phyloP scores from a whole-genome alignment of 2,888 invertebrate genomes.

The Dolichomitus sp. region DNA sequence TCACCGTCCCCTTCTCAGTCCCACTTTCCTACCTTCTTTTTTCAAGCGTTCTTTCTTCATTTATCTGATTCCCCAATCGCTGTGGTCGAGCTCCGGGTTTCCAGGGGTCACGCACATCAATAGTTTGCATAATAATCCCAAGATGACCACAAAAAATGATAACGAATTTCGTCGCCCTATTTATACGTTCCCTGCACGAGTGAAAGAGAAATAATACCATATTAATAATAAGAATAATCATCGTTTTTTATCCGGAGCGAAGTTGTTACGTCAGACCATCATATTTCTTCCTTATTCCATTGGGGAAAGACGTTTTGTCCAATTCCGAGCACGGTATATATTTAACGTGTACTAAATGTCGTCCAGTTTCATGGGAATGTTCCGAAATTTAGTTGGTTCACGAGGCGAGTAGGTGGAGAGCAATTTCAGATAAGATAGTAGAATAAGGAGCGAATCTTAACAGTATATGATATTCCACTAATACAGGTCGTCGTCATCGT shows the following conservation, averaged over 20 bases:
- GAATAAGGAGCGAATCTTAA: slow-evolving; percentile 61
- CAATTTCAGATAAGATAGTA: slow-evolving; percentile 65
- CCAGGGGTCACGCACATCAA: background rate
- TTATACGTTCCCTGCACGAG: background rate
- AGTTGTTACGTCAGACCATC: slow-evolving; percentile 10
- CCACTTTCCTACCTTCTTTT: slow-evolving; percentile 7
- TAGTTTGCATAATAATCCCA: slow-evolving; percentile 1
- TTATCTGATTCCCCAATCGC: background rate
- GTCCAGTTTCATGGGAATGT: background rate
- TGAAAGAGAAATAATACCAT: slow-evolving; percentile 1
- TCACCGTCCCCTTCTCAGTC: background rate
- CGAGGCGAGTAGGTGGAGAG: slow-evolving; percentile 58
- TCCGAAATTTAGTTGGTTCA: slow-evolving; percentile 10
- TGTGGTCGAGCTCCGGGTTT: slow-evolving; percentile 1
- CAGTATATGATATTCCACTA: slow-evolving; percentile 50
- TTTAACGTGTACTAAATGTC: background rate
- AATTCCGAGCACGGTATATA: background rate
- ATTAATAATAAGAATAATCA: slow-evolving; percentile 12
- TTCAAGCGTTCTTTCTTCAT: background rate
- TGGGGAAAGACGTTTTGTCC: slow-evolving; percentile 1
- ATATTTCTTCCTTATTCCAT: background rate
- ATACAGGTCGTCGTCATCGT: slow-evolving; percentile 59
- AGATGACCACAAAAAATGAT: background rate
- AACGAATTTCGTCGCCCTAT: background rate
- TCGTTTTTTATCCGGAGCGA: background rate